Percentiles rank a stretch among this genome's conserved stretches.
phyloP scores from a whole-genome alignment of 1,140 invertebrate genomes.

The Lepidurus arcticus region DNA sequence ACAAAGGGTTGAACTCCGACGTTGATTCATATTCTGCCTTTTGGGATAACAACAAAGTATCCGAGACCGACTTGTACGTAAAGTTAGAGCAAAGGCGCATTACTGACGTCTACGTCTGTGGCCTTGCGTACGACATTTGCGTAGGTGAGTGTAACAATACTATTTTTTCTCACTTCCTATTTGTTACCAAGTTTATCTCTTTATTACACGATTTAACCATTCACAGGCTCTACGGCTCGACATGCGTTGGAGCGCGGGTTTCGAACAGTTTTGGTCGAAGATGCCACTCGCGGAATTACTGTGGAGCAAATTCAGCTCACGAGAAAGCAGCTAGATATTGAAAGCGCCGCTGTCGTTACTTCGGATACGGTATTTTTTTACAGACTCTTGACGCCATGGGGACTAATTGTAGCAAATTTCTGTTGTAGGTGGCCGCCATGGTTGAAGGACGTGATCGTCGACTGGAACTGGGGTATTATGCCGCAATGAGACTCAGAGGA shows the following conservation, averaged over 20 bases:
- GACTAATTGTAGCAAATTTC: constrained; percentile 32
- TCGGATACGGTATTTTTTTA: constrained; percentile 52
- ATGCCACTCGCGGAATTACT: constrained; percentile 82
- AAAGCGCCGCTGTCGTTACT: constrained; percentile 71
- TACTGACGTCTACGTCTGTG: constrained; percentile 91
- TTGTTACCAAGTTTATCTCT: background rate
- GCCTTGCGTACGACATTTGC: constrained; percentile 93
- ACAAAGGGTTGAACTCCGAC: constrained; percentile 89
- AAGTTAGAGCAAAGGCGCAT: constrained; percentile 71
- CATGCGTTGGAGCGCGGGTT: constrained; percentile 84
- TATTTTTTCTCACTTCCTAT: background rate
- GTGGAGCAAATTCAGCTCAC: constrained; percentile 74
- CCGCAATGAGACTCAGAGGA: constrained; percentile 70
- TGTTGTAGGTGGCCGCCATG: constrained; percentile 67
- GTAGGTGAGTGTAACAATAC: constrained; percentile 61
- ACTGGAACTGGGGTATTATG: constrained; percentile 77
- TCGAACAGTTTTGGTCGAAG: constrained; percentile 80
- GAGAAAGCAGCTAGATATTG: constrained; percentile 63
- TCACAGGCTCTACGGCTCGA: constrained; percentile 71
- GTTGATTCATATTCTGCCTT: constrained; percentile 97
- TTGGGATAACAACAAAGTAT: constrained; percentile 90
- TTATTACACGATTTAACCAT: background rate
- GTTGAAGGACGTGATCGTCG: constrained; percentile 75
- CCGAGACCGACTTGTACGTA: constrained; percentile 74
- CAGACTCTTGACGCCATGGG: background rate